Conservation (phyloP, 2,888 invertebrate species). For the Sarcophaga carnaria region DNA sequence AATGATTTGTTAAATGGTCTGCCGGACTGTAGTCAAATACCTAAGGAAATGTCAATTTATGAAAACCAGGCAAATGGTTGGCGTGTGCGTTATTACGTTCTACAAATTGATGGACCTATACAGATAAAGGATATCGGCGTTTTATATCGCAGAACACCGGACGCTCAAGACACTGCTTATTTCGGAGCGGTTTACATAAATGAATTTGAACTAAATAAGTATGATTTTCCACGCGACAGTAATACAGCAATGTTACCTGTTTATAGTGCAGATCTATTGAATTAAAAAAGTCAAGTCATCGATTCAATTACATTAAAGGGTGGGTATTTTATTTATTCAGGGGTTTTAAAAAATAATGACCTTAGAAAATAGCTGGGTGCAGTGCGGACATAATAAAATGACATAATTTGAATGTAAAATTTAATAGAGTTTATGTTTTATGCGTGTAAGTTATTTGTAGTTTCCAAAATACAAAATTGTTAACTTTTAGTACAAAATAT, state of each 20-base stretch:
- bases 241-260: slow-evolving; percentile 68
- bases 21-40: slow-evolving; percentile 71
- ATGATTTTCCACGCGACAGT: slow-evolving; percentile 70
- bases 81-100: slow-evolving; percentile 78
- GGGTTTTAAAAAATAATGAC: too few relatives aligned
- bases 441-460: too few relatives aligned
- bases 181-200: slow-evolving; percentile 77
- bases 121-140: slow-evolving; percentile 77
- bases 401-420: too few relatives aligned
- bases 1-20: slow-evolving; percentile 62
- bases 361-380: too few relatives aligned
- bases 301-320: too few relatives aligned
- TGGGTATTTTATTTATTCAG: neutral
- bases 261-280: slow-evolving; percentile 67
- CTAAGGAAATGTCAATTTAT: slow-evolving; percentile 69
- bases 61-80: slow-evolving; percentile 72
- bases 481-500: too few relatives aligned
- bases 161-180: slow-evolving; percentile 70
- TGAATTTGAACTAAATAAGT: slow-evolving; percentile 68
- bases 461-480: too few relatives aligned
- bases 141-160: slow-evolving; percentile 69
- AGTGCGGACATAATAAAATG: too few relatives aligned
- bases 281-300: slow-evolving; percentile 32
- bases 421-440: too few relatives aligned
- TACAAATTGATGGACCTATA: slow-evolving; percentile 75